A percentile compares a stretch with the other conserved stretches of the same genome.
phyloP scores from a whole-genome alignment of 2,113 vertebrate species.

The Morone saxatilis region DNA sequence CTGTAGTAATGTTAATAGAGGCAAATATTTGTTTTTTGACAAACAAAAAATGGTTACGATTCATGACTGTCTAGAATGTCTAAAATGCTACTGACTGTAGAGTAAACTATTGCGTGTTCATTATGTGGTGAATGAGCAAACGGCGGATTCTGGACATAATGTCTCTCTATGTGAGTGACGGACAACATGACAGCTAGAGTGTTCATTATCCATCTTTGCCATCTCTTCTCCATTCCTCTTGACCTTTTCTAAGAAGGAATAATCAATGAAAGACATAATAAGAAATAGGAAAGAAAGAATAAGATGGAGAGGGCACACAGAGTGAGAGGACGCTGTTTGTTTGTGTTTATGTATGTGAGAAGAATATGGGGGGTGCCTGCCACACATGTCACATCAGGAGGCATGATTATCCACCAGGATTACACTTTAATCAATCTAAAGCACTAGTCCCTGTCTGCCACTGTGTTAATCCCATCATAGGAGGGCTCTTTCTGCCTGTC shows the following conservation, averaged over 20 bases:
- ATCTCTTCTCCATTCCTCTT: conserved; percentile 11
- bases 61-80: background rate
- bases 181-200: conserved; percentile 7
- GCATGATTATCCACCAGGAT: conserved; percentile 79
- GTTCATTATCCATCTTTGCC: conserved; percentile 34
- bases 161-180: background rate
- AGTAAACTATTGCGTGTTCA: background rate
- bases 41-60: background rate
- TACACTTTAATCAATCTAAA: conserved; percentile 83
- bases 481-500: conserved; percentile 74
- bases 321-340: conserved; percentile 12
- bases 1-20: background rate
- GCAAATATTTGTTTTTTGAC: too few relatives aligned
- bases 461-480: conserved; percentile 79
- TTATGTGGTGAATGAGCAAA: background rate
- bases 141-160: background rate
- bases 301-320: background rate
- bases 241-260: conserved; percentile 41
- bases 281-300: background rate
- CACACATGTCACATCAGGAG: conserved; percentile 75
- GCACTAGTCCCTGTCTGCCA: conserved; percentile 74
- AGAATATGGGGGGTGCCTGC: conserved; percentile 17
- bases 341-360: conserved; percentile 29
- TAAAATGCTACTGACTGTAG: background rate
- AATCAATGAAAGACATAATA: conserved; percentile 2